Evolutionary conservation across 2,797 vertebrate species (phyloP).

Genomic region (Clarias laeviceps): DNA sequence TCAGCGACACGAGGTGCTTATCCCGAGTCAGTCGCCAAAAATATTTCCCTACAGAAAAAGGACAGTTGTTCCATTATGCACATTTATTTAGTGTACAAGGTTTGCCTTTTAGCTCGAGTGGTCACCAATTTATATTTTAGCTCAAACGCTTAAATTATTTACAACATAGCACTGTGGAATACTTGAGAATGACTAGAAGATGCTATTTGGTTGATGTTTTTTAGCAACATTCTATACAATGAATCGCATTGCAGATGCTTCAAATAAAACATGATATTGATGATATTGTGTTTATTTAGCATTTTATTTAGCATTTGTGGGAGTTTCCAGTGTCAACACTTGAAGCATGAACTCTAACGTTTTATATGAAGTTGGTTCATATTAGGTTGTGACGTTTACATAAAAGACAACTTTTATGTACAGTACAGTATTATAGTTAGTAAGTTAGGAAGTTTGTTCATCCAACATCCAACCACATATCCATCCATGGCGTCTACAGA

Average conservation of each 20-base stretch:
- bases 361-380: no score
- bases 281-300: background rate
- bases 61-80: background rate
- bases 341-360: no score
- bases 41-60: constrained; percentile 81
- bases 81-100: constrained; percentile 1
- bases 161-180: background rate
- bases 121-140: background rate
- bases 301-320: background rate
- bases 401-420: no score
- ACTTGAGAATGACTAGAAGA: background rate
- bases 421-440: no score
- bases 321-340: background rate
- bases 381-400: no score
- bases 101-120: constrained; percentile 16
- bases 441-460: no score
- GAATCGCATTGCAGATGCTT: no score
- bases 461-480: no score
- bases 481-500: no score
- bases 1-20: constrained; percentile 91
- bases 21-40: constrained; percentile 95
- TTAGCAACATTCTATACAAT: background rate
- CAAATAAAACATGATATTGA: background rate
- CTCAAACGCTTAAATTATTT: background rate
- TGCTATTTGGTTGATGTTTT: background rate